Evolutionary conservation across 2,797 vertebrate genomes (phyloP).

Genomic region (Euthynnus affinis): DNA sequence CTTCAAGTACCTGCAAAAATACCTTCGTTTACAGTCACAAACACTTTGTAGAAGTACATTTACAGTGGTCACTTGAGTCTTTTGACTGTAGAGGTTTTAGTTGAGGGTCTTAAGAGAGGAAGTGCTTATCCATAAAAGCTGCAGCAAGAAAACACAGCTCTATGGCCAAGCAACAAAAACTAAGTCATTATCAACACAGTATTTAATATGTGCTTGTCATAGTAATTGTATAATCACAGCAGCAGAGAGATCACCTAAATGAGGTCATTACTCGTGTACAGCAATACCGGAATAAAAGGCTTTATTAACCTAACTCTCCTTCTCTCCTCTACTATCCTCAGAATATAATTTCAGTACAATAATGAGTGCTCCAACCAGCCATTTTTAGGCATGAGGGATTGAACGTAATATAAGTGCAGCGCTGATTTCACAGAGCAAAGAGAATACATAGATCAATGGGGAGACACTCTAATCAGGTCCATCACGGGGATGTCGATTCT

Average conservation of each 20-base stretch:
- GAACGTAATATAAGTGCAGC: slow-evolving; percentile 46
- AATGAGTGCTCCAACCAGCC: slow-evolving; percentile 61
- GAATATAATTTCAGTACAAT: slow-evolving; percentile 65
- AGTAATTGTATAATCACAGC: slow-evolving; percentile 32
- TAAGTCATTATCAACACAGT: not conserved
- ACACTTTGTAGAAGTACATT: not conserved
- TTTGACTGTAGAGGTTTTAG: not conserved
- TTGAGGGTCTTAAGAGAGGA: not conserved
- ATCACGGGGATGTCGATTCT: slow-evolving; percentile 57
- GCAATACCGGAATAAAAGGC: slow-evolving; percentile 50
- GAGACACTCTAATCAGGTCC: slow-evolving; percentile 72
- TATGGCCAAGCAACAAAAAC: slow-evolving; percentile 1
- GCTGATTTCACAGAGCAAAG: slow-evolving; percentile 68
- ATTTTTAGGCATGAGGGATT: slow-evolving; percentile 57
- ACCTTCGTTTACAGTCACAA: not conserved
- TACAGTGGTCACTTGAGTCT: not conserved
- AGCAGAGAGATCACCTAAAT: slow-evolving; percentile 38
- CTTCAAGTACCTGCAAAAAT: not conserved
- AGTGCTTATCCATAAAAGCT: not conserved
- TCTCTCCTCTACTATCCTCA: slow-evolving; percentile 23
- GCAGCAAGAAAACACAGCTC: not conserved
- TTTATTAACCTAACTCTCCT: slow-evolving; percentile 32
- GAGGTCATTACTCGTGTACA: slow-evolving; percentile 39
- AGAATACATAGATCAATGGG: slow-evolving; percentile 77
- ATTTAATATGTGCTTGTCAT: slow-evolving; percentile 24